Base-by-base conservation (phyloP, 2,888 invertebrate species). In the Drosophila tanythrix region DNA sequence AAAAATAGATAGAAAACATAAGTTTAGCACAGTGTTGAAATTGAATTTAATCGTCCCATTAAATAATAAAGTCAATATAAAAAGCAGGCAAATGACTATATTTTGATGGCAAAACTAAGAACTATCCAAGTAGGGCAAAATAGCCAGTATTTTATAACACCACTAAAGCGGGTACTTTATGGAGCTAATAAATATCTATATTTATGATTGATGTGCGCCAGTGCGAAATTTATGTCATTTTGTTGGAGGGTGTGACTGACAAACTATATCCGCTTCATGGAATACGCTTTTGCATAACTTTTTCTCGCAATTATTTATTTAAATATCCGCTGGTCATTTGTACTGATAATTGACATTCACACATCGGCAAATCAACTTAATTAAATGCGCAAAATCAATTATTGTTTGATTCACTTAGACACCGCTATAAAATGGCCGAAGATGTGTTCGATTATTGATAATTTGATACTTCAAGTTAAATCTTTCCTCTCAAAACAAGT, bases 191-290 rank as follows among this genome's bases (percentile, higher is more conserved):
- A n/a, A 40, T 51, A 58, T 70, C 15, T 35, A 51, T 51, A 35
- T 35, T 59, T 43, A 58, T 51, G 57, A 72, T 59, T 76, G 77
- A 76, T 57, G 36, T 56, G 31, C 11, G 21, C 7, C 21, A 31
- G 36, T 48, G 27, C 29, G 18, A 69, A 51, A 69, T 70, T 76
- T 38, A 74, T 68, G 51, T 76, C 35, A 18, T 48, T 29, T 48
- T 52, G n/a, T 43, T 50, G 11, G 18, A 15, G 21, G 27, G 48
- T 29, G 38, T 25, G 50, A 29, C 35, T 57, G 38, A 35, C 21
- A 35, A 40, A 57, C 58, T 46, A 53, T 57, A 21, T 61, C 35
- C 27, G 46, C 38, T 57, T 48, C 35, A 71, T 25, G 48, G 10
- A 25, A n/a, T 53, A 48, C 57, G 33, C 50, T 50, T 50, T 70